Base-by-base conservation (phyloP, 2,888 invertebrate genomes). In the Digitonthophagus gazella region DNA sequence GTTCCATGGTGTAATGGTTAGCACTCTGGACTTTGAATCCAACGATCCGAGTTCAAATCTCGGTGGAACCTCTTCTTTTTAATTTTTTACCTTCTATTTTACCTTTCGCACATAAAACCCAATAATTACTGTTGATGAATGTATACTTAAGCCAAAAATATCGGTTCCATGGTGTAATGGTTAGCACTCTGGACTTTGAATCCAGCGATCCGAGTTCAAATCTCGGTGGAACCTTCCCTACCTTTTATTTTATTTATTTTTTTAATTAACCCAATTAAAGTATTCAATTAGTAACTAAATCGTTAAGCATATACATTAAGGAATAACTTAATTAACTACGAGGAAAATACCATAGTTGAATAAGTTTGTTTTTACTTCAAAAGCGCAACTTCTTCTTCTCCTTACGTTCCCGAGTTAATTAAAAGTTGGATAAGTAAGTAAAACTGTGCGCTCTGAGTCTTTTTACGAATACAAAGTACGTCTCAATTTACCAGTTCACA, bases 131-230 rank as follows among this genome's bases (percentile, higher is more conserved):
- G n/a, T n/a, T n/a, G n/a, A n/a, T n/a, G n/a, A n/a, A n/a, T n/a
- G n/a, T n/a, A n/a, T n/a, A n/a, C n/a, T n/a, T n/a, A n/a, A n/a
- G n/a, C n/a, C n/a, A n/a, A n/a, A n/a, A n/a, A n/a, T n/a, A n/a
- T n/a, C 44, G 86, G 85, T 85, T 83, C 86, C 86, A 86, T 87
- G 86, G 86, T 86, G 86, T 87, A 87, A 86, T 85, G 86, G 86
- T 86, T 85, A 86, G 86, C 86, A 86, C 86, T 86, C 86, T 86
- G 86, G 86, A 86, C 86, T 86, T 84, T 86, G 85, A 86, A 86
- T 86, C 85, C 85, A 85, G 85, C 85, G 85, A 86, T 86, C 85
- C 85, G 85, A 86, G 85, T 86, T 86, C 85, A 85, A 86, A 85
- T 86, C 85, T 86, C 86, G 85, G 85, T 86, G 85, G 85, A 83